Base-by-base conservation (phyloP, 2,113 vertebrate species). In the Rynchops niger region DNA sequence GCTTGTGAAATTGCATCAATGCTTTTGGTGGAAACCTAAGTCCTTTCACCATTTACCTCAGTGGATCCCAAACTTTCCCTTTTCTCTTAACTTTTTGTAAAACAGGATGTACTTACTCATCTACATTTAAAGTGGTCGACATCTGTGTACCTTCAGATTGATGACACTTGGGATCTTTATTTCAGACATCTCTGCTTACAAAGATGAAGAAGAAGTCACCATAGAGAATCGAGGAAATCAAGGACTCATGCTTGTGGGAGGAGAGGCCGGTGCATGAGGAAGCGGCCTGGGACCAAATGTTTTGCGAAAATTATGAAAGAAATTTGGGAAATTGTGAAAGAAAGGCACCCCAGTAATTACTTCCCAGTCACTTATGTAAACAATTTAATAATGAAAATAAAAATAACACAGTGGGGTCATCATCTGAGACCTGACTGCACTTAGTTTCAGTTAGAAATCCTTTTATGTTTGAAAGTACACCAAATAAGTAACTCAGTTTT, bases 191-290 rank as follows among this genome's bases (percentile, higher is more conserved):
- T 38, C 4, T 67, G 11, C 22, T 79, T 76, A 61, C 7, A 89
- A 65, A 66, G 47, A 71, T 22, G 4, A 67, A 55, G 42, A 34
- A 45, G 42, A 50, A 42, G 50, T 74, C 45, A 52, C 43, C 25
- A 20, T 0, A 29, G 14, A 56, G 21, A 82, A 22, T 27, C 40
- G 70, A 20, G 50, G 58, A 21, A 82, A 22, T 30, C 40, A 73
- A 17, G 55, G 58, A 81, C 47, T 9, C 25, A 16, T 12, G 15
- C 23, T 14, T 73, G 10, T 55, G 72, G 91, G 53, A 65, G 4
- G 14, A 82, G 18, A 2, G 50, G 2, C 4, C 0, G 1, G 11
- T 19, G 10, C 17, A 55, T 9, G 25, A 86, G 43, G 50, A 30
- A 73, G 25, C 13, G 55, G 36, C 47, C 3, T 29, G 19, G 16